Conservation (phyloP, 92 coral and sea anemone genomes). For the Hydrozoanthus gracilis region DNA sequence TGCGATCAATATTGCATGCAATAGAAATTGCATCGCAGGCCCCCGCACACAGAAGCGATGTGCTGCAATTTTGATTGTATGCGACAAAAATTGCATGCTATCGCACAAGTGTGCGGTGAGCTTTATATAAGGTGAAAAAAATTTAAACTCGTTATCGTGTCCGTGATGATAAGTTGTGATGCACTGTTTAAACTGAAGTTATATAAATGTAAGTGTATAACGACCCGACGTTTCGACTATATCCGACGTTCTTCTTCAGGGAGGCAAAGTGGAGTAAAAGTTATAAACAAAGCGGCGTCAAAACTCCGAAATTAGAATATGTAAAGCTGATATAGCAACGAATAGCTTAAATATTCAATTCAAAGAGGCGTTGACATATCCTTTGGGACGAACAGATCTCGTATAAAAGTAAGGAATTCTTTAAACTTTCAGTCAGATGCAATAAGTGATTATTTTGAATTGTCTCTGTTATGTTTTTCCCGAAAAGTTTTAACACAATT, state of each 20-base stretch:
- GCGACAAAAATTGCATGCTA: too few relatives aligned
- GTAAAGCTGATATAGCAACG: neutral
- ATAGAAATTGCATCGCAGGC: too few relatives aligned
- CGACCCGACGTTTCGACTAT: neutral
- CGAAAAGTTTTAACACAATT: slow-evolving; percentile 6
- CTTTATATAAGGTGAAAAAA: too few relatives aligned
- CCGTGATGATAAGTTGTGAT: too few relatives aligned
- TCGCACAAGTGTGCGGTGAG: too few relatives aligned
- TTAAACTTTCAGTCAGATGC: neutral
- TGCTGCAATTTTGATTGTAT: too few relatives aligned
- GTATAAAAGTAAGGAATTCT: neutral
- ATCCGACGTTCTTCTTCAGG: neutral
- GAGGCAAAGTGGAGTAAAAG: neutral
- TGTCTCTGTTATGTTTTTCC: neutral
- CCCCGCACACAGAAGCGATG: too few relatives aligned
- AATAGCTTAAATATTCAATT: neutral
- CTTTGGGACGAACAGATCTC: slow-evolving; percentile 1
- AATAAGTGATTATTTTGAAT: neutral
- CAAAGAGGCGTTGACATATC: neutral
- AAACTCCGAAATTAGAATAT: neutral
- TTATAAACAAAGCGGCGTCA: neutral
- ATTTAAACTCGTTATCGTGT: too few relatives aligned
- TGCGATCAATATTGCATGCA: too few relatives aligned
- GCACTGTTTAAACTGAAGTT: too few relatives aligned
- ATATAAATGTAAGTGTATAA: too few relatives aligned